Evolutionary conservation across 2,888 invertebrate genomes (phyloP).

Genomic region (Epinotia brunnichana): DNA sequence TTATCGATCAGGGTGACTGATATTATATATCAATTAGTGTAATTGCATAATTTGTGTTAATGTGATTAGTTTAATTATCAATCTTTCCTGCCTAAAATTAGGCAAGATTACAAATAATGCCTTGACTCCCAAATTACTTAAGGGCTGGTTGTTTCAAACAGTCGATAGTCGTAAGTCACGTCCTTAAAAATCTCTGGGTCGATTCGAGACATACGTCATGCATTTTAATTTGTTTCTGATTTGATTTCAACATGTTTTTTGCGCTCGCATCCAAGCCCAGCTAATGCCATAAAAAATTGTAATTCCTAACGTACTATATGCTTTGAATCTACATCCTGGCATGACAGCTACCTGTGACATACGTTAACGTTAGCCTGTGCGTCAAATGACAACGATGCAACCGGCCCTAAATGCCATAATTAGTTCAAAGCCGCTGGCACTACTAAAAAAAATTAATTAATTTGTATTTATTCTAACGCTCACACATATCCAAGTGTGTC

Average conservation of each 20-base stretch:
- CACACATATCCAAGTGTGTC: not conserved
- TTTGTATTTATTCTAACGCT: not conserved
- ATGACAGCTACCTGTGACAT: no score
- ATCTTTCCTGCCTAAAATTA: not conserved
- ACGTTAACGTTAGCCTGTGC: no score
- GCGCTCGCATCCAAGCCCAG: not conserved
- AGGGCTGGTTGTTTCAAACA: no score
- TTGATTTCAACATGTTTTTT: not conserved
- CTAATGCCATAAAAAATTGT: not conserved
- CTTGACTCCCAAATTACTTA: no score
- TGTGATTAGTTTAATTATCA: slow-evolving; percentile 1
- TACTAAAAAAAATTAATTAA: not conserved
- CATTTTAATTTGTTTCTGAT: not conserved
- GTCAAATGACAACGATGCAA: no score
- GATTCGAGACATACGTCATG: not conserved
- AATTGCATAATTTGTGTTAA: slow-evolving; percentile 16
- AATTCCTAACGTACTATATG: not conserved
- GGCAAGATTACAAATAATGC: not conserved
- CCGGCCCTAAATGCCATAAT: no score
- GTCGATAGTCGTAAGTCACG: no score
- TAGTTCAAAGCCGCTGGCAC: no score
- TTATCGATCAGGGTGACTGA: slow-evolving; percentile 10
- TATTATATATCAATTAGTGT: slow-evolving; percentile 13
- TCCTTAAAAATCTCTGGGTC: no score
- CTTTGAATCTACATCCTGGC: not conserved